A percentile compares a stretch with the other conserved stretches of the same genome.
Evolutionary conservation across 2,888 invertebrate genomes (phyloP).

Genomic region (Caenorhabditis sp.): DNA sequence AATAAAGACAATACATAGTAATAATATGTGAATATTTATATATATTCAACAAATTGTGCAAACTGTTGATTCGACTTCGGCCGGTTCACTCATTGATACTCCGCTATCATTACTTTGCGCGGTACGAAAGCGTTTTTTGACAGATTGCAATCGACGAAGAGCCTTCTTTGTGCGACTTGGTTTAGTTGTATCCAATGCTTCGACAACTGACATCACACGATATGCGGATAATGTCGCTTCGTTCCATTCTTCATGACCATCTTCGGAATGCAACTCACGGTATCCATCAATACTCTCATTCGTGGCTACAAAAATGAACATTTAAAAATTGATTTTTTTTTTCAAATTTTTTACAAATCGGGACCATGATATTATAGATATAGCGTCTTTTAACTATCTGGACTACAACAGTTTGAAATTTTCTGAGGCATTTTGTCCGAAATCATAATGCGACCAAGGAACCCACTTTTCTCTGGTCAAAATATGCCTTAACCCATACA

Average conservation of each 20-base stretch:
- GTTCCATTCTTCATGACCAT: conserved; percentile 50
- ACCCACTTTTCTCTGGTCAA: no score
- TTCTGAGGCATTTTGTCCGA: no score
- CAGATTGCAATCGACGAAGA: conserved; percentile 39
- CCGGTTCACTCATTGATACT: conserved; percentile 41
- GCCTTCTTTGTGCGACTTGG: conserved; percentile 44
- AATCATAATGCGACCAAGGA: no score
- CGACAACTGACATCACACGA: conserved; percentile 47
- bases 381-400: no score
- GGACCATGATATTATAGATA: no score
- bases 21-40: not conserved
- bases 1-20: no score
- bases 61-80: conserved; percentile 42
- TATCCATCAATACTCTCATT: conserved; percentile 58
- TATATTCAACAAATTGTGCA: conserved; percentile 41
- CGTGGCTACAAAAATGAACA: conserved; percentile 16
- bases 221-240: conserved; percentile 43
- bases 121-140: conserved; percentile 45
- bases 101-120: conserved; percentile 56
- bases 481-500: no score
- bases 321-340: not conserved
- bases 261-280: conserved; percentile 51
- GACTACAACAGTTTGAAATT: no score
- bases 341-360: no score
- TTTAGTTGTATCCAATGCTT: conserved; percentile 33